A percentile compares a stretch with the other conserved stretches of the same genome.
phyloP scores from a whole-genome alignment of 2,113 vertebrate species.

The Damaliscus lunatus region DNA sequence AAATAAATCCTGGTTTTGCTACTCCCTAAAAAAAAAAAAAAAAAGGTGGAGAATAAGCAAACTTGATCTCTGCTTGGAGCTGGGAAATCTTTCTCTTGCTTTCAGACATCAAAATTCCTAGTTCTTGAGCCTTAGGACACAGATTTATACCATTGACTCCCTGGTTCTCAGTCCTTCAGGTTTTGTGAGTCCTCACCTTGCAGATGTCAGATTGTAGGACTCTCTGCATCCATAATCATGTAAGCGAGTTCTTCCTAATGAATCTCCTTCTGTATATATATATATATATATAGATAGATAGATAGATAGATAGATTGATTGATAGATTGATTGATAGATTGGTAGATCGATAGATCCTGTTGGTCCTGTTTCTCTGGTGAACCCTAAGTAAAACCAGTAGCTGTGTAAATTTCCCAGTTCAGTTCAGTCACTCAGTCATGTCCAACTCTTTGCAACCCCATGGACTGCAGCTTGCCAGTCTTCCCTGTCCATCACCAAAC shows the following conservation, averaged over 20 bases:
- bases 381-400: background rate
- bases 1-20: too few relatives aligned
- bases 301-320: too few relatives aligned
- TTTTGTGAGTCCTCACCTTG: background rate
- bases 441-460: background rate
- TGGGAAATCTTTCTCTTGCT: background rate
- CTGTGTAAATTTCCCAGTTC: background rate
- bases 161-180: background rate
- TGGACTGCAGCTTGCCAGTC: background rate
- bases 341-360: background rate
- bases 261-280: background rate
- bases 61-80: background rate
- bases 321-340: accelerated
- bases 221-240: background rate
- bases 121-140: background rate
- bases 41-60: background rate
- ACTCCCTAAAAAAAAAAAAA: too few relatives aligned
- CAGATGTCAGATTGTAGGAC: background rate
- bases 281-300: background rate
- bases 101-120: background rate
- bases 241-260: background rate
- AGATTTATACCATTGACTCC: background rate
- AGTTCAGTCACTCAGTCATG: background rate
- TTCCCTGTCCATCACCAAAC: background rate
- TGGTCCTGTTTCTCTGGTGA: background rate